Base-by-base conservation (phyloP, 1,140 invertebrate genomes). In the Drosophila ananassae region DNA sequence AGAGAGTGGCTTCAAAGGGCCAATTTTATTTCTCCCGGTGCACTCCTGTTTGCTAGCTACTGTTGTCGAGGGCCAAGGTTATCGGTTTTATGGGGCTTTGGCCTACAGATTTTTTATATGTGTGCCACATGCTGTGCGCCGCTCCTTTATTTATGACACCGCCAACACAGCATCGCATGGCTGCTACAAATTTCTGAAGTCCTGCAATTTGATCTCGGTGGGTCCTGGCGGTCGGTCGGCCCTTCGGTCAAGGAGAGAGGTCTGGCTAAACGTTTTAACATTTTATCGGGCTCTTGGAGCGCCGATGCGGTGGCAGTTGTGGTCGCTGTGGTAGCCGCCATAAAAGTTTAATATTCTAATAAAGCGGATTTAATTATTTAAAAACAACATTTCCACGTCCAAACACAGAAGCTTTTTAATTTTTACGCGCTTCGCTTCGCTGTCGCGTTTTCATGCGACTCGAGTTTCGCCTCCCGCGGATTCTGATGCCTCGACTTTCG, bases 11-110 rank as follows among this genome's bases (percentile, higher is more conserved):
- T 47, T 22, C 2, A 2, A 13, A 9, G 10, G 8, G 7, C 8
- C 13, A 21, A 44, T 8, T 44, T 44, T 3, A 22, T 44, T 58
- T 50, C 28, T 34, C 12, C 1, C 44, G 60, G 51, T 67, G 61
- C 51, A 50, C n/a, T 6, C 9, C 13, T 28, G 56, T 51, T 47
- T 59, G 55, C n/a, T 48, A 46, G 58, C 48, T 67, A 17, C 46
- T 54, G 53, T 52, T 68, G 62, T 60, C 62, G 61, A 62, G 51
- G 68, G 59, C 83, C 83, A 89, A 82, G 83, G 83, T 79, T 87
- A 87, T 87, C 82, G 77, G 83, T 87, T 87, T 87, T 87, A 87
- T 87, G 82, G 69, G 52, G 41, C 59, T 71, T 82, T 71, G 69
- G 79, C 75, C 83, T 72, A 76, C 71, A 81, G 81, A 82, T 77